These are phyloP conservation scores for Thamnophis sirtalis DNA, from an alignment of 2,113 vertebrate genomes.

Conservation along the genomic window DNA sequence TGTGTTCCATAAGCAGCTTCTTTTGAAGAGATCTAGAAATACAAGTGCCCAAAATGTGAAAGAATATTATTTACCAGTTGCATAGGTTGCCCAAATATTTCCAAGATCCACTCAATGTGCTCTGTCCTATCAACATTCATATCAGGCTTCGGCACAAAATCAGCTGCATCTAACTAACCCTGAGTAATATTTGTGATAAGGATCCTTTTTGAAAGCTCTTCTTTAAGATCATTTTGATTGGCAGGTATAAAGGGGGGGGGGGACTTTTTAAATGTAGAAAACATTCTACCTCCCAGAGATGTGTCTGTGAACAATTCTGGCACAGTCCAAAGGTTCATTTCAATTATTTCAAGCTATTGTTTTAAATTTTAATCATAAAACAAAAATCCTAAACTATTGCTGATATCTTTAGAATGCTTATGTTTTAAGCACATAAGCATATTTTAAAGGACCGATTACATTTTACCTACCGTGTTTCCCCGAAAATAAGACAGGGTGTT, in stretches of 20 bases:
- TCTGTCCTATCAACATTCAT: too few species aligned
- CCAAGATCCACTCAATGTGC: not conserved
- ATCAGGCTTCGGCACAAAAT: not conserved
- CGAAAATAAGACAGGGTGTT: too few species aligned
- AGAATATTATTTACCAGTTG: not conserved
- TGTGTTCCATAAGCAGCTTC: not conserved
- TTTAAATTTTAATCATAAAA: not conserved
- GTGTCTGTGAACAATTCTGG: not conserved
- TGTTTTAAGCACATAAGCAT: not conserved
- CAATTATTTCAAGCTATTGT: not conserved
- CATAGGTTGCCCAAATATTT: not conserved
- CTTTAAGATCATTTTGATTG: not conserved
- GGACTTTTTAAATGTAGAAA: not conserved
- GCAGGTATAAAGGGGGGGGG: too few species aligned
- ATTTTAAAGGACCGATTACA: not conserved
- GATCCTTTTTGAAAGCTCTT: not conserved
- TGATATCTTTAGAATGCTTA: not conserved
- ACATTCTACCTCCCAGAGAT: not conserved
- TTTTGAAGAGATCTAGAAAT: not conserved
- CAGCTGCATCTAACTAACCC: not conserved
- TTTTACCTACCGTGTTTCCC: not conserved
- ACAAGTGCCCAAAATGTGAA: not conserved
- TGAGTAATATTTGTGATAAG: not conserved
- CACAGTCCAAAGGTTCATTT: not conserved
- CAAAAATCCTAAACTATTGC: too few species aligned